These are phyloP conservation scores for Grapholita molesta DNA, from an alignment of 1,140 invertebrate species.

Conservation along the genomic window DNA sequence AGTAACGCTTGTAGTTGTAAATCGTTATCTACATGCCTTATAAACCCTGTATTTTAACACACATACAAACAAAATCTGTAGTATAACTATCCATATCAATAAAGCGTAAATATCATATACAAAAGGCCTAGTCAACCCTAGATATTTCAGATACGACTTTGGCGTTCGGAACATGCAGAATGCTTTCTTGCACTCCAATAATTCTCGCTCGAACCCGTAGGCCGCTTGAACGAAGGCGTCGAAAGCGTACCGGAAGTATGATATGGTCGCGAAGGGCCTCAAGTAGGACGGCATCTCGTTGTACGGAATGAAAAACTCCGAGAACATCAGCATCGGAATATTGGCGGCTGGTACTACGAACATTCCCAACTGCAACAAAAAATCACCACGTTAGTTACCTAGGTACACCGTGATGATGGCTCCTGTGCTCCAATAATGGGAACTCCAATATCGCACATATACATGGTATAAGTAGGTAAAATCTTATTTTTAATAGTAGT, in stretches of 20 bases:
- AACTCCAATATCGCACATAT: too few relatives aligned
- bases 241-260: constrained; percentile 90
- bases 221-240: constrained; percentile 87
- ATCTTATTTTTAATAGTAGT: too few relatives aligned
- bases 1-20: too few relatives aligned
- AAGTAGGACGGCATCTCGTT: constrained; percentile 86
- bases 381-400: too few relatives aligned
- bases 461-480: too few relatives aligned
- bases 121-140: constrained; percentile 79
- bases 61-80: constrained; percentile 58
- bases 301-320: constrained; percentile 91
- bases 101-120: constrained; percentile 87
- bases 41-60: constrained; percentile 60
- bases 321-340: constrained; percentile 91
- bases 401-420: too few relatives aligned
- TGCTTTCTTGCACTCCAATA: constrained; percentile 75
- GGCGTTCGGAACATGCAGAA: constrained; percentile 75
- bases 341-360: constrained; percentile 89
- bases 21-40: constrained; percentile 54
- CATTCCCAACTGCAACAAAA: constrained; percentile 83
- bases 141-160: constrained; percentile 67
- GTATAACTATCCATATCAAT: constrained; percentile 79
- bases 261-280: constrained; percentile 84
- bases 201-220: constrained; percentile 83
- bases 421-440: too few relatives aligned